These are phyloP conservation scores for Drosophila takahashii DNA, from an alignment of 1,140 invertebrate genomes.

Conservation along the genomic window DNA sequence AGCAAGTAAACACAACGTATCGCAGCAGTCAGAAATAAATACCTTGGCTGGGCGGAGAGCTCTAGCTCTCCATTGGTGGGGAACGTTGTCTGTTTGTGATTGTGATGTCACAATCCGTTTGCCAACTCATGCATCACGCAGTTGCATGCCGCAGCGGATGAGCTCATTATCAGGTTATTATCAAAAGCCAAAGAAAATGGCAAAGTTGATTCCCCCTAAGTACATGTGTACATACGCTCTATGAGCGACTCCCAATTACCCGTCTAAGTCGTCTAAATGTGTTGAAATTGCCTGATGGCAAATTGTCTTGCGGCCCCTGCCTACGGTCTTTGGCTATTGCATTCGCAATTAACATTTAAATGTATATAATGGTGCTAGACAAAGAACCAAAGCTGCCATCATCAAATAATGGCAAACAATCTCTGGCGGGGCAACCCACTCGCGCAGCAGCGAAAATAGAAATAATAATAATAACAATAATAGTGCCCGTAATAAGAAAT, in stretches of 20 bases:
- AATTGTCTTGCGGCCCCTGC: slow-evolving; percentile 54
- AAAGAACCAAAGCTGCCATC: slow-evolving; percentile 59
- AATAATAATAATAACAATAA: slow-evolving; percentile 53
- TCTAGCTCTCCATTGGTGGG: slow-evolving; percentile 15
- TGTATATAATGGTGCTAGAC: slow-evolving; percentile 61
- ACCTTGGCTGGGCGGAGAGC: slow-evolving; percentile 42
- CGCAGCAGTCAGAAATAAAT: slow-evolving; percentile 67
- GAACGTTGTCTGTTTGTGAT: too few species aligned
- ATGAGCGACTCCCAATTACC: slow-evolving; percentile 38
- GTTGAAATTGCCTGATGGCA: slow-evolving; percentile 64
- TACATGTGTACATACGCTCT: too few species aligned
- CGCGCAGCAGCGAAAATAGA: slow-evolving; percentile 33
- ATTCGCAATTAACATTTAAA: slow-evolving; percentile 74
- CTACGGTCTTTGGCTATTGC: slow-evolving; percentile 34
- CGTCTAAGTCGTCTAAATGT: slow-evolving; percentile 24
- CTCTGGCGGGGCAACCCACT: slow-evolving; percentile 58
- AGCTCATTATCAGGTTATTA: slow-evolving; percentile 77
- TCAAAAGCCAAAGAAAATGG: slow-evolving; percentile 55
- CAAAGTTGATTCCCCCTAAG: slow-evolving; percentile 38
- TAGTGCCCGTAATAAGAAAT: slow-evolving; percentile 56
- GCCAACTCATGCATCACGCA: slow-evolving; percentile 60
- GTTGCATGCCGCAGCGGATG: slow-evolving; percentile 50
- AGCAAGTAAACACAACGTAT: slow-evolving; percentile 59
- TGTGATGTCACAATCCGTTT: slow-evolving; percentile 67
- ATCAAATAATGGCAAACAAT: slow-evolving; percentile 75